A percentile compares a stretch with the other conserved stretches of the same genome.
Evolutionary conservation across 2,888 invertebrate species (phyloP).

Genomic region (Ophion costatus): DNA sequence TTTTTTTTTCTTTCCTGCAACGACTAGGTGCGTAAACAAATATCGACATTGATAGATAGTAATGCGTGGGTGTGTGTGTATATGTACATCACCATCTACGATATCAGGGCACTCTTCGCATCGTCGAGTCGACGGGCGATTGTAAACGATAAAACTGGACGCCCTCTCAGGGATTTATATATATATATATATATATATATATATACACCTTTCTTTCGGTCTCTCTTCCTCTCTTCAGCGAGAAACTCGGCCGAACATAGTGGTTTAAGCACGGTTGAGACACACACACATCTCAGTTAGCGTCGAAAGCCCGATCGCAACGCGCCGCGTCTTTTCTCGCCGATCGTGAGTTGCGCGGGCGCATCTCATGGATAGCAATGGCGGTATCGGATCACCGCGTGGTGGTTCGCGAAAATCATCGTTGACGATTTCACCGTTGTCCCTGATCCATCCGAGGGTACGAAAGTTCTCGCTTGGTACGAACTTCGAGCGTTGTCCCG

Average conservation of each 20-base stretch:
- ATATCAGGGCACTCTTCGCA: constrained; percentile 51
- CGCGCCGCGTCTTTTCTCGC: constrained; percentile 39
- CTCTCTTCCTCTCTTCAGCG: constrained; percentile 29
- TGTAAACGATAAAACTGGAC: constrained; percentile 58
- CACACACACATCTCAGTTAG: constrained; percentile 57
- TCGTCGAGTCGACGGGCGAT: constrained; percentile 41
- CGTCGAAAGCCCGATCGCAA: constrained; percentile 62
- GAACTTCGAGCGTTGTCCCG: constrained; percentile 60
- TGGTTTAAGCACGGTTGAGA: constrained; percentile 20
- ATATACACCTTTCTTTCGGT: neutral
- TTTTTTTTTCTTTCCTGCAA: neutral
- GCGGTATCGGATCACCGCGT: constrained; percentile 26
- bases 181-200: neutral
- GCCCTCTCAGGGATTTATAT: constrained; percentile 13
- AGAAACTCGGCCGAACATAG: constrained; percentile 25
- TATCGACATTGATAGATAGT: neutral
- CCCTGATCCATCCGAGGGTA: constrained; percentile 58
- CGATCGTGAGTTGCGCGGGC: constrained; percentile 20
- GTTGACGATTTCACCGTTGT: constrained; percentile 52
- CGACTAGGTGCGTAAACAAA: neutral
- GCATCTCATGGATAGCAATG: constrained; percentile 40
- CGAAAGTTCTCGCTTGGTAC: constrained; percentile 68
- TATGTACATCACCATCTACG: constrained; percentile 43
- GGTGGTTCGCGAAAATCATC: constrained; percentile 50
- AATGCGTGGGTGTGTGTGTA: too few relatives aligned